phyloP scores from a whole-genome alignment of 2,888 invertebrate genomes.

The Ennomos fuscantarius region DNA sequence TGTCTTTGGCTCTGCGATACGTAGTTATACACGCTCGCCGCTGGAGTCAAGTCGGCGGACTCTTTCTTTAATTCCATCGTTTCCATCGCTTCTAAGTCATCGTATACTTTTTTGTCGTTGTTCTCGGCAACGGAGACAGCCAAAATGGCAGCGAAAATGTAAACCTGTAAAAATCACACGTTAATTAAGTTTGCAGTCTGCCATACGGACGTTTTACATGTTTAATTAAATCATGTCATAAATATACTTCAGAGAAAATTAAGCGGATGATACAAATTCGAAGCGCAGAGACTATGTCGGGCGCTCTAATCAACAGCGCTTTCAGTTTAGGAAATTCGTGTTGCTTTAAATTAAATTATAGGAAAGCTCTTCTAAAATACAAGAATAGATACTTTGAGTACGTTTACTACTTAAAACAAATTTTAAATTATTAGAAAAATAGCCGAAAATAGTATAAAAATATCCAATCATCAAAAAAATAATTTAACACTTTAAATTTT shows the following conservation, averaged over 20 bases:
- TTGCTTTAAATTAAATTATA: neutral
- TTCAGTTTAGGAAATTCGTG: slow-evolving; percentile 15
- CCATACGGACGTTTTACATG: no score
- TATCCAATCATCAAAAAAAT: no score
- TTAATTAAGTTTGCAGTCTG: neutral
- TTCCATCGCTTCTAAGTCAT: slow-evolving; percentile 63
- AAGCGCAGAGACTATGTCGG: neutral
- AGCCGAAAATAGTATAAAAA: no score
- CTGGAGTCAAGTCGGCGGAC: slow-evolving; percentile 46
- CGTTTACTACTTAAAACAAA: no score
- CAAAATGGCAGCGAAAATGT: slow-evolving; percentile 60
- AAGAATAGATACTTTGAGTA: no score
- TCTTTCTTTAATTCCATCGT: slow-evolving; percentile 58
- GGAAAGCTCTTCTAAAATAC: no score
- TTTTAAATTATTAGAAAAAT: no score
- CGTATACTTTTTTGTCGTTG: slow-evolving; percentile 48
- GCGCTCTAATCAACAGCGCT: slow-evolving; percentile 25
- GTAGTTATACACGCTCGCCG: slow-evolving; percentile 57
- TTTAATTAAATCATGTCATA: no score
- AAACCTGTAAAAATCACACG: slow-evolving; percentile 53
- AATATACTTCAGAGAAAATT: no score
- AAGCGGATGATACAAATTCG: no score
- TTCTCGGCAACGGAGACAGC: slow-evolving; percentile 65
- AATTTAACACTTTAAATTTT: neutral
- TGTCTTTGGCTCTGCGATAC: slow-evolving; percentile 46